Evolutionary conservation across 2,888 invertebrate genomes (phyloP).

Genomic region (Ichneumon xanthorius): DNA sequence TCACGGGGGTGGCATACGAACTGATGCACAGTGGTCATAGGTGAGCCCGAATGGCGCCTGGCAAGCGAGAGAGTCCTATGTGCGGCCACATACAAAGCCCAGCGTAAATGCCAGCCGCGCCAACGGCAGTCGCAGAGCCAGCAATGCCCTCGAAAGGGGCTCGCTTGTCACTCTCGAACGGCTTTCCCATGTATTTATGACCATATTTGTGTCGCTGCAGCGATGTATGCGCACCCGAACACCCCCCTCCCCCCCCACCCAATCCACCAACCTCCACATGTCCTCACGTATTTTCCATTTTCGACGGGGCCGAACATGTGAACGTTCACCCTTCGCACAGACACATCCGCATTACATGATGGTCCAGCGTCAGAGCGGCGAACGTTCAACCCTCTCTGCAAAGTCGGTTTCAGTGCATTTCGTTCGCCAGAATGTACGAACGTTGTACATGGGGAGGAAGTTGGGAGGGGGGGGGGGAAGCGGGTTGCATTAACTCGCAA

Average conservation of each 20-base stretch:
- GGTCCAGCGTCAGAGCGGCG: background rate
- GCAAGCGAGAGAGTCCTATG: conserved; percentile 58
- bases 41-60: conserved; percentile 75
- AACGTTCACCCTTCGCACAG: conserved; percentile 31
- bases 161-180: conserved; percentile 72
- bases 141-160: conserved; percentile 65
- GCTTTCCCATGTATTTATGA: conserved; percentile 70
- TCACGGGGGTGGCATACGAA: conserved; percentile 75
- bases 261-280: conserved; percentile 15
- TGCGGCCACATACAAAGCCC: conserved; percentile 38
- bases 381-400: conserved; percentile 30
- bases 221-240: conserved; percentile 51
- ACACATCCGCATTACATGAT: conserved; percentile 1
- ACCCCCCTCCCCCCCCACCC: background rate
- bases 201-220: conserved; percentile 66
- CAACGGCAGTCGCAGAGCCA: conserved; percentile 40
- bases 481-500: conserved; percentile 34
- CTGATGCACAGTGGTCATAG: conserved; percentile 72
- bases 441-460: conserved; percentile 6
- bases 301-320: conserved; percentile 57
- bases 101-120: conserved; percentile 51
- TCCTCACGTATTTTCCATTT: conserved; percentile 65
- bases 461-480: background rate
- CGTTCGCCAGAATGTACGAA: conserved; percentile 31
- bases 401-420: conserved; percentile 44